Evolutionary conservation across 2,888 invertebrate genomes (phyloP).

Genomic region (Suillia variegata): DNA sequence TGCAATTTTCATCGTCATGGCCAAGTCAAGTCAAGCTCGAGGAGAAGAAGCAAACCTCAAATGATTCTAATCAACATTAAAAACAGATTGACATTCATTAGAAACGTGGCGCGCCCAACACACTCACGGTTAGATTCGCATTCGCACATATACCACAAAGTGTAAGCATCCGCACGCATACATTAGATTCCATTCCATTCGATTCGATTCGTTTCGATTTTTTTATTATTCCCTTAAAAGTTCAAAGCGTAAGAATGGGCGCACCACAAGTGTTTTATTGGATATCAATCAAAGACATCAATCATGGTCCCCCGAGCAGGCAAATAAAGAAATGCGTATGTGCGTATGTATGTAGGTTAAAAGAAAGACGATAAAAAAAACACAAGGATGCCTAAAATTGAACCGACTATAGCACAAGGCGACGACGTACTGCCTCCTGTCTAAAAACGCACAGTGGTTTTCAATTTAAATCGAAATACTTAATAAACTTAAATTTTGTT

Average conservation of each 20-base stretch:
- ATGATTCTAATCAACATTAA: constrained; percentile 1
- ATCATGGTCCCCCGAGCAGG: constrained; percentile 26
- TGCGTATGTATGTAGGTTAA: neutral
- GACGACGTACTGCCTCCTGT: no score
- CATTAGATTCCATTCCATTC: no score
- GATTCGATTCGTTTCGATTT: no score
- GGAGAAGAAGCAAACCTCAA: neutral
- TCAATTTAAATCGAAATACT: no score
- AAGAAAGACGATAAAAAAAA: neutral
- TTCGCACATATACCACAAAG: neutral
- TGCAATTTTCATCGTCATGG: no score
- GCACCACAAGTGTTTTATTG: constrained; percentile 24
- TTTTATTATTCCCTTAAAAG: no score
- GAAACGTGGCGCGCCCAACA: no score
- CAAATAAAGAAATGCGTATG: constrained; percentile 23
- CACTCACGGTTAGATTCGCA: no score
- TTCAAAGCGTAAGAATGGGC: constrained; percentile 17
- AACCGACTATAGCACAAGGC: neutral
- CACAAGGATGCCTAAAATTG: neutral
- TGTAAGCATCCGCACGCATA: neutral
- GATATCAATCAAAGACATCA: constrained; percentile 41
- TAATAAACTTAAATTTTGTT: no score
- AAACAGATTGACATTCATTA: neutral
- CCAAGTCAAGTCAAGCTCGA: no score
- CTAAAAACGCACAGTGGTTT: no score